A percentile compares a stretch with the other conserved stretches of the same genome.
Conservation (phyloP, 2,113 vertebrate species). For the Phrynosoma platyrhinos region DNA sequence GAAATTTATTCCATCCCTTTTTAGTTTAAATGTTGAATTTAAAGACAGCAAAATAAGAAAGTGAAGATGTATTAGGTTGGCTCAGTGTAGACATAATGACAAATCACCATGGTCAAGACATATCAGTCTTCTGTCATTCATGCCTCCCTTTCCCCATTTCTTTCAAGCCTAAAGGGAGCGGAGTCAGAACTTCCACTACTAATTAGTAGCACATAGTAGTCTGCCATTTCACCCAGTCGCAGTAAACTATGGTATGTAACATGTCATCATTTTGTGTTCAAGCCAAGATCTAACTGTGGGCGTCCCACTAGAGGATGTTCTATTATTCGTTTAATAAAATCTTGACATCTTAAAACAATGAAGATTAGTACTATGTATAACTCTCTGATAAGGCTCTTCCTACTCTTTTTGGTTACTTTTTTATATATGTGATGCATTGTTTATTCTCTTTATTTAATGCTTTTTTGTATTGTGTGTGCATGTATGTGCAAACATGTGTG, state of each 20-base stretch:
- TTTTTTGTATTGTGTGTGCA: too few relatives aligned
- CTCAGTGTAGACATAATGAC: not conserved
- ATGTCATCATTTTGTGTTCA: not conserved
- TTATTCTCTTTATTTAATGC: too few relatives aligned
- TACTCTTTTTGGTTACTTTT: too few relatives aligned
- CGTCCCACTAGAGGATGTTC: too few relatives aligned
- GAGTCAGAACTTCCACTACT: not conserved
- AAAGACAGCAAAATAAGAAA: not conserved
- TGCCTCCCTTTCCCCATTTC: not conserved
- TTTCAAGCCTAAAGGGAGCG: not conserved
- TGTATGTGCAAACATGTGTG: too few relatives aligned
- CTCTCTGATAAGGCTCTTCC: too few relatives aligned
- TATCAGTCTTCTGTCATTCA: not conserved
- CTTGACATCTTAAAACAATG: too few relatives aligned
- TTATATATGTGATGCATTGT: too few relatives aligned
- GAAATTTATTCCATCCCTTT: not conserved
- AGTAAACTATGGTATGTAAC: not conserved
- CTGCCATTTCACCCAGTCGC: too few relatives aligned
- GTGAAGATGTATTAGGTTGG: not conserved
- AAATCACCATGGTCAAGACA: not conserved
- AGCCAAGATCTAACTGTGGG: not conserved
- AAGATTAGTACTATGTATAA: too few relatives aligned
- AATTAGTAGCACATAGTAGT: not conserved
- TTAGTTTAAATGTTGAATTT: too few relatives aligned
- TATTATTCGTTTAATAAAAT: too few relatives aligned